Conservation (phyloP, 2,888 invertebrate species). For the Meta bourneti region DNA sequence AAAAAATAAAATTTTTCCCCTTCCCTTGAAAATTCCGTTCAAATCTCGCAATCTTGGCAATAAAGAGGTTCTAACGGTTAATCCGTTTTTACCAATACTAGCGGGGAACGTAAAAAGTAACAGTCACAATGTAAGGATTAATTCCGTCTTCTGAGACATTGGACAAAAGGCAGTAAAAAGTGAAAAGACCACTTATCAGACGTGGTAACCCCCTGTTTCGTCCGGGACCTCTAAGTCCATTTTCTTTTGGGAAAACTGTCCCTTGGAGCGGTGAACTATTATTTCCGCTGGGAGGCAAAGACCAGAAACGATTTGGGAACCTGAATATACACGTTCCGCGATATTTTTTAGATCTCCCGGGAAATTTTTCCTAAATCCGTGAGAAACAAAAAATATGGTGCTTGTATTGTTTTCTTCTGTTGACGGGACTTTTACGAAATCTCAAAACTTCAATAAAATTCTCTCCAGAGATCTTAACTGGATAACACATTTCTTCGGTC, state of each 20-base stretch:
- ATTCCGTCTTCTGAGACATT: neutral
- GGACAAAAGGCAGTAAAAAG: neutral
- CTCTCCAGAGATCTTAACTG: neutral
- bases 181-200: neutral
- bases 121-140: neutral
- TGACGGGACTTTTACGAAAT: constrained; percentile 25
- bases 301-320: neutral
- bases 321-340: constrained; percentile 6
- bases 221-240: neutral
- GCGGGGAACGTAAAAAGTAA: neutral
- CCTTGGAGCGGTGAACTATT: neutral
- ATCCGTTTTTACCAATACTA: neutral
- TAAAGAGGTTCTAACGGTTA: neutral
- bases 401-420: constrained; percentile 16
- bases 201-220: neutral
- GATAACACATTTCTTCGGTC: constrained; percentile 20
- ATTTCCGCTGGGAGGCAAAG: neutral
- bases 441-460: constrained; percentile 35
- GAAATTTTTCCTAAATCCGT: neutral
- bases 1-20: neutral
- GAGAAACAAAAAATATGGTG: neutral
- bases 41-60: neutral
- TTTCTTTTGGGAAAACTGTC: neutral
- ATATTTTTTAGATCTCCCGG: constrained; percentile 1
- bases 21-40: neutral